Evolutionary conservation across 2,797 vertebrate species (phyloP).

Genomic region (Myiotriccus ornatus): DNA sequence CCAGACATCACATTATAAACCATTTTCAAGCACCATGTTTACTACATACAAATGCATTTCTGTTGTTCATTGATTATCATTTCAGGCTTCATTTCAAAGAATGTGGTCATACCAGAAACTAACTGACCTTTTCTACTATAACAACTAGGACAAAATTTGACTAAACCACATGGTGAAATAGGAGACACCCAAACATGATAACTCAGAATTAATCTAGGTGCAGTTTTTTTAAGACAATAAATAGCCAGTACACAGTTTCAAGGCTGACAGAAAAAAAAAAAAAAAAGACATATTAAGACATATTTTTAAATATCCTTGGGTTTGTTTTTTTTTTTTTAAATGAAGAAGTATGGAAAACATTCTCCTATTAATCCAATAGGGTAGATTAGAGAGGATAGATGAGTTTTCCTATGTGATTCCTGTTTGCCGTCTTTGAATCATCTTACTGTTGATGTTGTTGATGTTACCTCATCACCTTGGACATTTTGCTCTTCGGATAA

Average conservation of each 20-base stretch:
- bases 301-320: background rate
- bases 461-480: background rate
- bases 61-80: background rate
- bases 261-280: background rate
- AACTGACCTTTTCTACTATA: background rate
- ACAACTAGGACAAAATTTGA: background rate
- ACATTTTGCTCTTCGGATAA: background rate
- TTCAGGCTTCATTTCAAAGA: background rate
- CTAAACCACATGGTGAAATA: background rate
- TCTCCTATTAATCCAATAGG: background rate
- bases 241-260: background rate
- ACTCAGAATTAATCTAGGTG: background rate
- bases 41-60: background rate
- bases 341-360: background rate
- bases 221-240: background rate
- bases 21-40: background rate
- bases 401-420: background rate
- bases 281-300: background rate
- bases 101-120: background rate
- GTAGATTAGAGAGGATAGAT: background rate
- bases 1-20: background rate
- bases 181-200: background rate
- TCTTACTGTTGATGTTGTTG: background rate
- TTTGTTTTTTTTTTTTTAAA: background rate
- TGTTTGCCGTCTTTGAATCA: background rate